A percentile compares a stretch with the other conserved stretches of the same genome.
Evolutionary conservation across 2,113 vertebrate species (phyloP).

Genomic region (Gallinago undulata): DNA sequence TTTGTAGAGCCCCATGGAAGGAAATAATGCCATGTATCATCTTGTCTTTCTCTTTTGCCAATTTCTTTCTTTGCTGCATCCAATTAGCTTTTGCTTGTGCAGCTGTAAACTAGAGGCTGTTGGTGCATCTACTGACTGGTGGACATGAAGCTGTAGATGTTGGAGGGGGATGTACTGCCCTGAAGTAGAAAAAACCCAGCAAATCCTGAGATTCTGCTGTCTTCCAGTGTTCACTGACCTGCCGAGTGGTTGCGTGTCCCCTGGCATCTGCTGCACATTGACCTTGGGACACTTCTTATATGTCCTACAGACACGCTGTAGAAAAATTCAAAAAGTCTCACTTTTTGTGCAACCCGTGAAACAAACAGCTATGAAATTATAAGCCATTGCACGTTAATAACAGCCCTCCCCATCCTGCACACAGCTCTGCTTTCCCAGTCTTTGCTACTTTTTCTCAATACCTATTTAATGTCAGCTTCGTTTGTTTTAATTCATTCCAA

Average conservation of each 20-base stretch:
- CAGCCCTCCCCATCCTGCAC: not conserved
- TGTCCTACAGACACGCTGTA: fast-evolving
- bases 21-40: not conserved
- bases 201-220: not conserved
- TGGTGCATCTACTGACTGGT: not conserved
- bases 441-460: not conserved
- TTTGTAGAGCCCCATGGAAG: not conserved
- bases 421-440: not conserved
- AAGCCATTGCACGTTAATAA: fast-evolving
- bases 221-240: not conserved
- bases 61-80: not conserved
- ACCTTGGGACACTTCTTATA: fast-evolving
- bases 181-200: not conserved
- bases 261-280: not conserved
- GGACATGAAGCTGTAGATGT: fast-evolving
- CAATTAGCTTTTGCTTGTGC: not conserved
- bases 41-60: not conserved
- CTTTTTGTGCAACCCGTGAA: not conserved
- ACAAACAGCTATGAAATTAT: not conserved
- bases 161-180: not conserved
- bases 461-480: not conserved
- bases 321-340: not conserved
- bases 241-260: fast-evolving
- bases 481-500: slow-evolving; percentile 24
- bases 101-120: not conserved